Evolutionary conservation across 1,140 invertebrate species (phyloP).

Genomic region (Andrena cerasifolii): DNA sequence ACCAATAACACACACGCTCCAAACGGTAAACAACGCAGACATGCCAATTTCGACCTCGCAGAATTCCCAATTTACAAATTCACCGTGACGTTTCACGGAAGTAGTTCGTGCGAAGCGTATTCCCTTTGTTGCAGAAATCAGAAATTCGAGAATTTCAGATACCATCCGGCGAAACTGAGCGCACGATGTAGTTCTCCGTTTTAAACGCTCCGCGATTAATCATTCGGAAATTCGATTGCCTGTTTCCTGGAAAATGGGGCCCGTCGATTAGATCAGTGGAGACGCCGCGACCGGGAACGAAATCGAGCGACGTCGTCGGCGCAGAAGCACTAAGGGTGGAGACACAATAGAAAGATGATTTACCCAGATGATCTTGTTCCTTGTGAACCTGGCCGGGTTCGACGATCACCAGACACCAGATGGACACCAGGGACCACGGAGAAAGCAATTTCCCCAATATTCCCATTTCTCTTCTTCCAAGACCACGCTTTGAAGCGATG

Average conservation of each 20-base stretch:
- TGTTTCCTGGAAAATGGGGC: background rate
- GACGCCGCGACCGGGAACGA: background rate
- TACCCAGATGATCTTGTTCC: conserved; percentile 46
- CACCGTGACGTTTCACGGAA: background rate
- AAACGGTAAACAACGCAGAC: too few species aligned
- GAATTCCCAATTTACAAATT: background rate
- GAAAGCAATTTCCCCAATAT: conserved; percentile 52
- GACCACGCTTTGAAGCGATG: conserved; percentile 30
- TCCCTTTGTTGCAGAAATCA: background rate
- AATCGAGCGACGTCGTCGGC: background rate
- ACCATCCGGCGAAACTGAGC: background rate
- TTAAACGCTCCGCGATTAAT: too few species aligned
- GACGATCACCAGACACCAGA: conserved; percentile 52
- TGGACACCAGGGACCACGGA: conserved; percentile 47
- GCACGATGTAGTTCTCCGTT: too few species aligned
- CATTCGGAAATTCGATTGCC: too few species aligned
- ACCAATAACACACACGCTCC: too few species aligned
- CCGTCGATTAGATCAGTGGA: background rate
- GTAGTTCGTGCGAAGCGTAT: background rate
- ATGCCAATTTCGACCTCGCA: too few species aligned
- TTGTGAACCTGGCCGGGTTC: conserved; percentile 25
- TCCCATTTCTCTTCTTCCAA: conserved; percentile 48
- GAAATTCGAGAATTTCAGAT: background rate
- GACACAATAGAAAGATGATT: conserved; percentile 27
- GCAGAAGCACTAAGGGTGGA: too few species aligned